Evolutionary conservation across 1,140 invertebrate genomes (phyloP).

Genomic region (Pogonognathellus flavescens): DNA sequence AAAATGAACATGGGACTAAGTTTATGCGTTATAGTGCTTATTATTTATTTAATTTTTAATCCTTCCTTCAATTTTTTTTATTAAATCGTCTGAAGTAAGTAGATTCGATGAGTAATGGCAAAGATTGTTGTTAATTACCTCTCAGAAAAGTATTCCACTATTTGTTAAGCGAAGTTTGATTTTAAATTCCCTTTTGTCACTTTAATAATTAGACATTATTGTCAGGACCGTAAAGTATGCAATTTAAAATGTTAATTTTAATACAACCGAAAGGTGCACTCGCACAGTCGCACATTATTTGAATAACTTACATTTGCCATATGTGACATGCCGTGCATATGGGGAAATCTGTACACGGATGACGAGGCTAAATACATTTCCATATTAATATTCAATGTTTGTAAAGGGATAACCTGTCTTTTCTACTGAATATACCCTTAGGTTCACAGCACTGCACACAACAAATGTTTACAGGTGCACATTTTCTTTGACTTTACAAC

Average conservation of each 20-base stretch:
- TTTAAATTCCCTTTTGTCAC: conserved; percentile 12
- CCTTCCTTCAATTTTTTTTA: no score
- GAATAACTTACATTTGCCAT: background rate
- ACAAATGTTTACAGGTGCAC: conserved; percentile 35
- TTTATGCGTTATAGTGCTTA: no score
- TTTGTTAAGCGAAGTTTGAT: background rate
- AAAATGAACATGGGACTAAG: conserved; percentile 2
- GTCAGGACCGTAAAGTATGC: background rate
- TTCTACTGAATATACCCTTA: background rate
- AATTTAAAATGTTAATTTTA: background rate
- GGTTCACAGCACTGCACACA: background rate
- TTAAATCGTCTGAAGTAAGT: no score
- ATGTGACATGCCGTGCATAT: conserved; percentile 28
- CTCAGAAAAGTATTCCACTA: background rate
- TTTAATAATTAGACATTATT: conserved; percentile 4
- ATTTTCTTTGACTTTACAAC: background rate
- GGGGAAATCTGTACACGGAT: background rate
- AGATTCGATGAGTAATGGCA: no score
- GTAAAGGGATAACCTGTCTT: conserved; percentile 40
- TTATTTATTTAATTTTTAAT: no score
- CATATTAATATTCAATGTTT: conserved; percentile 19
- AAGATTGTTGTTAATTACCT: background rate
- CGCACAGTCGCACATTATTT: background rate
- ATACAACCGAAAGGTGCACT: background rate
- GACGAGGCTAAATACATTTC: conserved; percentile 17